Percentiles rank a stretch among this genome's conserved stretches.
These are phyloP conservation scores for Nothoprocta perdicaria DNA, from an alignment of 2,113 vertebrate genomes.

Conservation along the genomic window DNA sequence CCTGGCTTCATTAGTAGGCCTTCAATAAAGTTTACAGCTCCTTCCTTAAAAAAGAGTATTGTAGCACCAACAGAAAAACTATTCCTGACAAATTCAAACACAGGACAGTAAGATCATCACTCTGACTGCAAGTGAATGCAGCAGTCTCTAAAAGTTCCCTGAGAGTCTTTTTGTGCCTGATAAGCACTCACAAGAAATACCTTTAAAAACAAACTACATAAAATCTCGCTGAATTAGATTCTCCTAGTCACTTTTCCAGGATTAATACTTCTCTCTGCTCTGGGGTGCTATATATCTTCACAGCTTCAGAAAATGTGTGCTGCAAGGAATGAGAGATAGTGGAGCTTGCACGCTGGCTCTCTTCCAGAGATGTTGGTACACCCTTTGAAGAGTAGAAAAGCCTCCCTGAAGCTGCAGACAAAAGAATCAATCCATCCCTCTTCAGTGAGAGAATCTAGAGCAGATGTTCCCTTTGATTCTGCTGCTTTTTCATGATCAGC, in stretches of 20 bases:
- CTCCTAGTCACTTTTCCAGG: not conserved
- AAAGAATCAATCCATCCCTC: not conserved
- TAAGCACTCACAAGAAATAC: not conserved
- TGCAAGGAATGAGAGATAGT: not conserved
- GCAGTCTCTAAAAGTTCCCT: not conserved
- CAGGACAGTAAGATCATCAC: not conserved
- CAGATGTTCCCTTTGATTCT: not conserved
- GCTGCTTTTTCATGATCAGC: not conserved
- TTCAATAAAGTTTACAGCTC: not conserved
- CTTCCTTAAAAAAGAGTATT: not conserved
- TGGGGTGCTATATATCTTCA: not conserved
- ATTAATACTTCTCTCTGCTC: not conserved
- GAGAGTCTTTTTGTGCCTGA: not conserved
- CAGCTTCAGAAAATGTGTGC: not conserved
- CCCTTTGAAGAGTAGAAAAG: not conserved
- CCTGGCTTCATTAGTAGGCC: conserved; percentile 9
- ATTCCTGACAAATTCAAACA: not conserved
- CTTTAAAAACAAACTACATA: not conserved
- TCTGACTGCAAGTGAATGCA: not conserved
- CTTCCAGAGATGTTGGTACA: not conserved
- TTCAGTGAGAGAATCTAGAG: not conserved
- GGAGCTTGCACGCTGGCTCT: not conserved
- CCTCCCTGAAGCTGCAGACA: not conserved
- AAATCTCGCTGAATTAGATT: not conserved
- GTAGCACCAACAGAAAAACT: conserved; percentile 17